Evolutionary conservation across 2,797 vertebrate species (phyloP), one percentile per base, ranked within the genome.

Genomic region (Poeciliopsis gracilis): DNA sequence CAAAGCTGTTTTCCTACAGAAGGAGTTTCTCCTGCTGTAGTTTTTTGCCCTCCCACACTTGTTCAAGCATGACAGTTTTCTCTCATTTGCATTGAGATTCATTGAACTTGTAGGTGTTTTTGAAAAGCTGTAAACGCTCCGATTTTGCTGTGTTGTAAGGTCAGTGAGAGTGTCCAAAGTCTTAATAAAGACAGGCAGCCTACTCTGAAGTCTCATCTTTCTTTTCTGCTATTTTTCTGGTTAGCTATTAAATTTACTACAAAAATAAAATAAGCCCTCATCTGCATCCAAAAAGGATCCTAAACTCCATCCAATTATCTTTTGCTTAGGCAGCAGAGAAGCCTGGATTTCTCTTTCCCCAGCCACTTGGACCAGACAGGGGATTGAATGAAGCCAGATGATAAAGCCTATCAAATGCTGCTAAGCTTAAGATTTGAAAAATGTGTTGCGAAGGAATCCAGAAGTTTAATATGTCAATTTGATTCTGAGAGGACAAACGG

Each of bases 101-200:
- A 76, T 77, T 81, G 83, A 79, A 87, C 84, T 86, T 75, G 9
- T 79, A 72, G 81, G 84, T 90, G 79, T 89, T 81, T 51, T 53
- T 90, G 82, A 90, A 91, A 89, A 86, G 82, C 86, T 86, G 80
- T 94, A 89, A 73, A 89, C 89, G 89, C 88, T 92, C 85, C 92
- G 90, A 90, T 92, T 93, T 92, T 91, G 92, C 89, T 92, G 91
- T 67, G 77, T 91, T 90, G 51, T 79, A 88, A 87, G 85, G 86
- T 89, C 82, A 90, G 74, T 86, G 84, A 83, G 87, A 91, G 77
- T 70, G 79, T 86, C 82, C 84, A 16, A 81, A 86, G 90, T 93
- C 91, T 93, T 89, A 95, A 94, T 94, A 95, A 95, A 94, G 89
- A 90, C 82, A 25, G 89, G 75, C 86, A 88, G 83, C 93, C 85